These are phyloP conservation scores for Spheniscus mendiculus DNA, from an alignment of 2,113 vertebrate genomes.

Conservation along the genomic window DNA sequence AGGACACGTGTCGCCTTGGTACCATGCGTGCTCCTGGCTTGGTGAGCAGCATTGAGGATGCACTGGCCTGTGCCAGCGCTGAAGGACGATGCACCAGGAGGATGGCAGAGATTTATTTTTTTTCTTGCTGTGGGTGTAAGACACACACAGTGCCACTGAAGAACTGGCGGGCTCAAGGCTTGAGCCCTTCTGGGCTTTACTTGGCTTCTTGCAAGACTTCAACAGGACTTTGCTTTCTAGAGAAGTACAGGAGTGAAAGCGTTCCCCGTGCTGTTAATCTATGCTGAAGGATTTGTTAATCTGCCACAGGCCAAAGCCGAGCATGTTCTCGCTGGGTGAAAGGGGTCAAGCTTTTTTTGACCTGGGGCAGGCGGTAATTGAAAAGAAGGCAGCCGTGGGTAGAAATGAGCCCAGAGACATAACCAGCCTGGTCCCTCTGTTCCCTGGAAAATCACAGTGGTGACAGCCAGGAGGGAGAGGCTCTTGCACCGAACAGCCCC, in stretches of 20 bases:
- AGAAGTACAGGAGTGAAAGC: neutral
- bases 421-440: neutral
- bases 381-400: neutral
- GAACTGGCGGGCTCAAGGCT: neutral
- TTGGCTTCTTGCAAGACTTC: neutral
- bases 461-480: neutral
- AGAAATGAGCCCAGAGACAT: neutral
- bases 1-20: neutral
- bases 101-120: neutral
- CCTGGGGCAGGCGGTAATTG: neutral
- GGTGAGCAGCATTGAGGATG: neutral
- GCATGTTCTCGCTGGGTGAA: neutral
- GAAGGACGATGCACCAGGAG: rapidly evolving
- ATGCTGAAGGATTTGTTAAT: neutral
- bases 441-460: neutral
- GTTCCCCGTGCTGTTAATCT: neutral
- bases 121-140: neutral
- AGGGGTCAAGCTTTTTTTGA: neutral
- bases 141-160: neutral
- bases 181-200: neutral
- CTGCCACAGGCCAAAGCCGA: neutral
- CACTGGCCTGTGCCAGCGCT: neutral
- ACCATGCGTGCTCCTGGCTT: neutral
- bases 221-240: neutral
- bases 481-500: neutral